Percentiles rank a stretch among this genome's conserved stretches.
Evolutionary conservation across 2,797 vertebrate genomes (phyloP).

Genomic region (Tenualosa ilisha): DNA sequence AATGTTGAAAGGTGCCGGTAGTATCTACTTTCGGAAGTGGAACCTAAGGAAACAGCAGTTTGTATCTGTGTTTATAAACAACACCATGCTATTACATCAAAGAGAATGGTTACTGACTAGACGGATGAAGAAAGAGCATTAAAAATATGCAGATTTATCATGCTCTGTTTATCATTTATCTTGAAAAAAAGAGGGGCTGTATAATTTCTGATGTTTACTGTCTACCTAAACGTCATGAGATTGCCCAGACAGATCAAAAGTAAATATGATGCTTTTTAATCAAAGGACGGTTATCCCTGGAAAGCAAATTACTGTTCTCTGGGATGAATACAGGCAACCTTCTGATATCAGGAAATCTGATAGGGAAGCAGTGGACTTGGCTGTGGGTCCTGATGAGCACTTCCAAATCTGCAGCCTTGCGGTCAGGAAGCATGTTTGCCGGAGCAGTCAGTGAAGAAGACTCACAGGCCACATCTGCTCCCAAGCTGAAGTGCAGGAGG

Average conservation of each 20-base stretch:
- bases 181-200: not conserved
- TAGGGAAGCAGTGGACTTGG: constrained; percentile 79
- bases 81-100: not conserved
- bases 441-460: constrained; percentile 85
- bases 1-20: too few species aligned
- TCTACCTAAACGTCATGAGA: constrained; percentile 39
- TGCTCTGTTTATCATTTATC: not conserved
- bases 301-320: constrained; percentile 51
- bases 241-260: constrained; percentile 49
- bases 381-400: constrained; percentile 77
- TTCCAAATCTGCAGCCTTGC: constrained; percentile 78
- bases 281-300: constrained; percentile 53
- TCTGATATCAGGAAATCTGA: constrained; percentile 81
- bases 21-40: not conserved
- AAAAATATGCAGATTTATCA: not conserved
- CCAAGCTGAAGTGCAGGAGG: constrained; percentile 75
- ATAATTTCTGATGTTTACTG: constrained; percentile 35
- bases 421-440: constrained; percentile 81
- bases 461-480: constrained; percentile 90
- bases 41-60: not conserved
- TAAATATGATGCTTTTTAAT: constrained; percentile 54
- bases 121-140: not conserved
- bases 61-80: not conserved
- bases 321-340: constrained; percentile 69
- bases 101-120: not conserved